These are phyloP conservation scores for Petroica traversi DNA, from an alignment of 2,113 vertebrate species.

Conservation along the genomic window DNA sequence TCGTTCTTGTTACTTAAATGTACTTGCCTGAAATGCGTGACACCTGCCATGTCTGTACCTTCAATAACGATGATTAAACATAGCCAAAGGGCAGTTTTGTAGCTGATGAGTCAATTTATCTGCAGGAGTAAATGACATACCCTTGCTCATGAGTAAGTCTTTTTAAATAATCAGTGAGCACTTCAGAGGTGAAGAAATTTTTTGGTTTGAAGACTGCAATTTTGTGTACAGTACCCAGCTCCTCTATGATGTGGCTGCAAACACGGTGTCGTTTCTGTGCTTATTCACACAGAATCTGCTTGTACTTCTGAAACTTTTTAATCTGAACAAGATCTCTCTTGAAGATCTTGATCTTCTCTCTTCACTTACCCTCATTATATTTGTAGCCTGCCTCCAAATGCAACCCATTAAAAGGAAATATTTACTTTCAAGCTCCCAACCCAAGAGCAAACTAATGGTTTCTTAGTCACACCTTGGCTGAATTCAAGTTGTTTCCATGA, in stretches of 20 bases:
- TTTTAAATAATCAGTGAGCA: not conserved
- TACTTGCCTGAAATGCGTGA: not conserved
- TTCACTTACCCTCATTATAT: not conserved
- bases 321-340: not conserved
- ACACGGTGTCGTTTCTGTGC: not conserved
- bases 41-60: not conserved
- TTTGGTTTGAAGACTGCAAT: not conserved
- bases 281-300: not conserved
- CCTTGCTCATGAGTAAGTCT: not conserved
- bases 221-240: not conserved
- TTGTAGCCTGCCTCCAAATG: not conserved
- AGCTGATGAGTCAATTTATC: conserved; percentile 9
- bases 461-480: not conserved
- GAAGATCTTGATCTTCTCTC: not conserved
- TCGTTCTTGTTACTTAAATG: not conserved
- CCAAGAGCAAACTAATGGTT: not conserved
- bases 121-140: not conserved
- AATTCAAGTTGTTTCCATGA: not conserved
- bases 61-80: not conserved
- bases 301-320: not conserved
- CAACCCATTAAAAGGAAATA: not conserved
- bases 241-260: not conserved
- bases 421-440: not conserved
- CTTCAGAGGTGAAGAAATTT: not conserved
- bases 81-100: not conserved